A percentile compares a stretch with the other conserved stretches of the same genome.
These are phyloP conservation scores for Beroe forskalii DNA, from an alignment of 37 sponge, comb jelly and placozoan species.

Conservation along the genomic window DNA sequence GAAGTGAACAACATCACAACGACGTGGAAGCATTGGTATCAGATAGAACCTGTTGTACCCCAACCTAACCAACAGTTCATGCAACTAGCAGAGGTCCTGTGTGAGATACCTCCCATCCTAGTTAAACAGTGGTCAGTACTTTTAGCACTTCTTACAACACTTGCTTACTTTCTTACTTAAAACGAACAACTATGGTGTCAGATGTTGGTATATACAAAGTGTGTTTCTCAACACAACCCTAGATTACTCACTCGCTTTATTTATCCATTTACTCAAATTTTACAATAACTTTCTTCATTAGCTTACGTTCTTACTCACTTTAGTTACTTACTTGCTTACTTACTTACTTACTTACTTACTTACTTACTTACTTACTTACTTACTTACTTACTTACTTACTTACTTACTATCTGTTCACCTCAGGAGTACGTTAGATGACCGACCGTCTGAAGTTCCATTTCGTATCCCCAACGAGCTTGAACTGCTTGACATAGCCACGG, in stretches of 20 bases:
- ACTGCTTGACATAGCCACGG: slow-evolving; percentile 14
- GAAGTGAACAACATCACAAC: slow-evolving; percentile 35
- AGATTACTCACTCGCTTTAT: background rate
- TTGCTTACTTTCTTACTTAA: background rate
- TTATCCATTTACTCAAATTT: background rate
- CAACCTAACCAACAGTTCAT: background rate
- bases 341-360: slow-evolving; percentile 65
- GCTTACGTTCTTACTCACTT: background rate
- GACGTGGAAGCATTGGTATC: slow-evolving; percentile 36
- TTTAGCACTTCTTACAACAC: no score
- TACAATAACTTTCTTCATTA: background rate
- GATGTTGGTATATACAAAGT: no score
- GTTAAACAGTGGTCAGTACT: slow-evolving; percentile 15
- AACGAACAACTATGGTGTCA: background rate
- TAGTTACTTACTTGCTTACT: slow-evolving; percentile 46
- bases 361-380: slow-evolving; percentile 42
- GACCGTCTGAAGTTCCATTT: slow-evolving; percentile 51
- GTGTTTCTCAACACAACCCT: background rate
- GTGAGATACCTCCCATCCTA: background rate
- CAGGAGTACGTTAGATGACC: slow-evolving; percentile 5
- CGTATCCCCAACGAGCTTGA: slow-evolving; percentile 38
- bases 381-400: slow-evolving; percentile 26
- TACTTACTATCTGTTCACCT: no score
- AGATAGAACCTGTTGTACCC: background rate
- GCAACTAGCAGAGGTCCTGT: background rate